Conservation (phyloP, 2,797 vertebrate genomes). For the Esox masquinongy region DNA sequence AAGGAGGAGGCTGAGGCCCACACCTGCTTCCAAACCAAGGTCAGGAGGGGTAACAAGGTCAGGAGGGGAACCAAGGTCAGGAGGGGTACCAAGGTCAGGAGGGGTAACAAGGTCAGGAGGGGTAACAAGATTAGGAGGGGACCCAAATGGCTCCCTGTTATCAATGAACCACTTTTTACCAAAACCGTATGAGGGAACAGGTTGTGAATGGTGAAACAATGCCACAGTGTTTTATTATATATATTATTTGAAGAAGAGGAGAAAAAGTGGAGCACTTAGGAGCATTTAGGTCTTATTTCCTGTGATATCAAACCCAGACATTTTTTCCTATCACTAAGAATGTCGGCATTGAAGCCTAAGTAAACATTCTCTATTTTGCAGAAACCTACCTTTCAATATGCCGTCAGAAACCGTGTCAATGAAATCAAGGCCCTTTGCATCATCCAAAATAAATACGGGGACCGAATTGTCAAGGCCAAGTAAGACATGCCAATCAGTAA, state of each 20-base stretch:
- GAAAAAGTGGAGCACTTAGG: too few relatives aligned
- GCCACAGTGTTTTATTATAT: too few relatives aligned
- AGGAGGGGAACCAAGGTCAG: too few relatives aligned
- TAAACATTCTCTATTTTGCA: slow-evolving; percentile 1
- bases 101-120: too few relatives aligned
- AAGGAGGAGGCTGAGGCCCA: background rate
- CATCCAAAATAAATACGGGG: slow-evolving; percentile 1
- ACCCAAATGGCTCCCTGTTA: background rate
- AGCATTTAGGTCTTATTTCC: too few relatives aligned
- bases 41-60: background rate
- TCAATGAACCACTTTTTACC: background rate
- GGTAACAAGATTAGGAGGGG: too few relatives aligned
- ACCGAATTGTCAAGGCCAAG: slow-evolving; percentile 14
- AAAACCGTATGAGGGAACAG: background rate
- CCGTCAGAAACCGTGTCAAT: background rate
- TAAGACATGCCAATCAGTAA: slow-evolving; percentile 9
- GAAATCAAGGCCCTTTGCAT: slow-evolving; percentile 13
- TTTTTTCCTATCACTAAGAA: too few relatives aligned
- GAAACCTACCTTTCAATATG: background rate
- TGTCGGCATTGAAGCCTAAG: background rate
- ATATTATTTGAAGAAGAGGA: too few relatives aligned
- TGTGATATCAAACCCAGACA: too few relatives aligned
- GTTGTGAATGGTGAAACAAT: too few relatives aligned
- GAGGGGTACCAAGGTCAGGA: too few relatives aligned
- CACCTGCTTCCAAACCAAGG: slow-evolving; percentile 13